phyloP scores from a whole-genome alignment of 2,888 invertebrate species.

The Holacanthella duospinosa region DNA sequence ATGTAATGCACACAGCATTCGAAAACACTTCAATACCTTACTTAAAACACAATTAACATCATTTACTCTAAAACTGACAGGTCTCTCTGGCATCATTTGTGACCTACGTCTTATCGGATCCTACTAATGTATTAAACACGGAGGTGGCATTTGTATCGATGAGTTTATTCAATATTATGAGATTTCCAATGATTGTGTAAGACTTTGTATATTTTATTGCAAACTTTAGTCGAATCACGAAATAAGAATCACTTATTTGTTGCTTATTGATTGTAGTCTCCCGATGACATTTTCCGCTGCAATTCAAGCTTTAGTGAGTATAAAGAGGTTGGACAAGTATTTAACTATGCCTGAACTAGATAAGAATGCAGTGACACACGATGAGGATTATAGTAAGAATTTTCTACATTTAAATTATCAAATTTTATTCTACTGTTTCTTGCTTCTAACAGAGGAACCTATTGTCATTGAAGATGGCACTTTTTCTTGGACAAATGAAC shows the following conservation, averaged over 20 bases:
- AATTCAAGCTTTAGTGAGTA: slow-evolving; percentile 1
- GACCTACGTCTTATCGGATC: slow-evolving; percentile 1
- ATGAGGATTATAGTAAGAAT: not conserved
- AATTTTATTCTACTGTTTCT: not conserved
- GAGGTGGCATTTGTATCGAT: slow-evolving; percentile 7
- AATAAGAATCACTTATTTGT: too few relatives aligned
- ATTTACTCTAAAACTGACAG: too few relatives aligned
- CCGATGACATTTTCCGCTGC: not conserved
- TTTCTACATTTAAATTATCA: not conserved
- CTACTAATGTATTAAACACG: slow-evolving; percentile 1
- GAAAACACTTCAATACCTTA: too few relatives aligned
- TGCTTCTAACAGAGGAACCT: not conserved
- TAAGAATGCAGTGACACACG: not conserved
- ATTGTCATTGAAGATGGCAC: not conserved
- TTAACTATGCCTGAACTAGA: slow-evolving; percentile 2
- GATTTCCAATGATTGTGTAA: slow-evolving; percentile 7
- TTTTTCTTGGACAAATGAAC: not conserved
- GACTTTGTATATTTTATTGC: not conserved
- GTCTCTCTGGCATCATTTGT: slow-evolving; percentile 1
- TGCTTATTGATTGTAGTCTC: not conserved
- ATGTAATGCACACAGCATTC: too few relatives aligned
- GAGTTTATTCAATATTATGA: slow-evolving; percentile 6
- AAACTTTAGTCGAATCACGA: not conserved
- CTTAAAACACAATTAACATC: too few relatives aligned
- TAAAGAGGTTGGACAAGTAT: slow-evolving; percentile 4